Conservation (phyloP, 2,113 vertebrate species). For the Semicossyphus pulcher region DNA sequence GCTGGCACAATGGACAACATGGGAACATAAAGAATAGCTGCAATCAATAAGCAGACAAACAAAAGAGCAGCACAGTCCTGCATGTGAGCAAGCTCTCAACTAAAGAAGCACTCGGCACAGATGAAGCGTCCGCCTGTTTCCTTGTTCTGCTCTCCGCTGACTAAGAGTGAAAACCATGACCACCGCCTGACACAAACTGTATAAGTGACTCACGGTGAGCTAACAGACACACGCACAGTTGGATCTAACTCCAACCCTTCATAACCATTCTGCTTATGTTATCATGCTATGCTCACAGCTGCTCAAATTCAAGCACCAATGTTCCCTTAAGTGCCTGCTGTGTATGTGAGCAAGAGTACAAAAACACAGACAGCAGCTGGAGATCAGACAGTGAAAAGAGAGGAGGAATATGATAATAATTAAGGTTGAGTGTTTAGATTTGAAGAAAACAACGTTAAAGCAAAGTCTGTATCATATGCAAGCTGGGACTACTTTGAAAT, state of each 20-base stretch:
- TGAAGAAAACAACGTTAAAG: background rate
- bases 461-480: background rate
- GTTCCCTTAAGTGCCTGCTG: constrained; percentile 38
- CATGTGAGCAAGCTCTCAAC: constrained; percentile 27
- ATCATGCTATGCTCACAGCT: constrained; percentile 53
- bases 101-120: constrained; percentile 24
- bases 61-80: constrained; percentile 46
- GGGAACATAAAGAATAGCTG: constrained; percentile 42
- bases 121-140: constrained; percentile 30
- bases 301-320: constrained; percentile 44
- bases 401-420: background rate
- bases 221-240: constrained; percentile 37
- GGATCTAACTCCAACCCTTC: constrained; percentile 23
- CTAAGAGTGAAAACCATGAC: constrained; percentile 43
- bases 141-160: constrained; percentile 33
- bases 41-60: constrained; percentile 66
- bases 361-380: constrained; percentile 9
- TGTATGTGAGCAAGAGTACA: background rate
- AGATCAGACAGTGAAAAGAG: background rate
- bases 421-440: background rate
- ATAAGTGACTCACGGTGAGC: constrained; percentile 38
- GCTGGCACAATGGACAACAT: constrained; percentile 43
- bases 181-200: constrained; percentile 34
- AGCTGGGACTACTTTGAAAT: background rate
- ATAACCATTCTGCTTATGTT: constrained; percentile 43